These are phyloP conservation scores for Noturus placidus DNA, from an alignment of 2,113 vertebrate species.

Conservation along the genomic window DNA sequence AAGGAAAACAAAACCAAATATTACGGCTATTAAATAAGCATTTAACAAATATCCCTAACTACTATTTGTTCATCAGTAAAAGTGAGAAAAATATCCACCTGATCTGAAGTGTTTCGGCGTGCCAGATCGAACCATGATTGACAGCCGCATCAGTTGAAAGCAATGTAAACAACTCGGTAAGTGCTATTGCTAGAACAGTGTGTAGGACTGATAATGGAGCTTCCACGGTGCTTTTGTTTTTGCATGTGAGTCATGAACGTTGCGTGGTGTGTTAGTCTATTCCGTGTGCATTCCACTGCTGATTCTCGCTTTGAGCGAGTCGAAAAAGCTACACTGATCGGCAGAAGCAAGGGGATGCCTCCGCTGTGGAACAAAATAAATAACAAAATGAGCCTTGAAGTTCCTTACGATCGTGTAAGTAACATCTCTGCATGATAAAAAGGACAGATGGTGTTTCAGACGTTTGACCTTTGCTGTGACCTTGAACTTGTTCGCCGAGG, in stretches of 20 bases:
- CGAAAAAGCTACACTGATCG: neutral
- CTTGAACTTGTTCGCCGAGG: neutral
- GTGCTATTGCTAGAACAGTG: neutral
- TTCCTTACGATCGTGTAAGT: neutral
- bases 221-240: neutral
- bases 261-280: neutral
- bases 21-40: neutral
- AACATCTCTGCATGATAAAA: neutral
- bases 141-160: neutral
- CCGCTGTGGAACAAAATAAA: neutral
- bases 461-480: neutral
- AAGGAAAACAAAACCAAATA: neutral
- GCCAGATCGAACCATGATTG: neutral
- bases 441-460: neutral
- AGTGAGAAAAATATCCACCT: neutral
- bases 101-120: neutral
- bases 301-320: neutral
- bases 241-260: neutral
- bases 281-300: neutral
- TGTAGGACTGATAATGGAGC: neutral
- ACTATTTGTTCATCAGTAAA: neutral
- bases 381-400: neutral
- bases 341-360: neutral
- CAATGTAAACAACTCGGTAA: neutral
- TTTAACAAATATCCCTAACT: neutral